These are phyloP conservation scores for Rhadinocentrus ornatus DNA, from an alignment of 2,797 vertebrate genomes.

Conservation along the genomic window DNA sequence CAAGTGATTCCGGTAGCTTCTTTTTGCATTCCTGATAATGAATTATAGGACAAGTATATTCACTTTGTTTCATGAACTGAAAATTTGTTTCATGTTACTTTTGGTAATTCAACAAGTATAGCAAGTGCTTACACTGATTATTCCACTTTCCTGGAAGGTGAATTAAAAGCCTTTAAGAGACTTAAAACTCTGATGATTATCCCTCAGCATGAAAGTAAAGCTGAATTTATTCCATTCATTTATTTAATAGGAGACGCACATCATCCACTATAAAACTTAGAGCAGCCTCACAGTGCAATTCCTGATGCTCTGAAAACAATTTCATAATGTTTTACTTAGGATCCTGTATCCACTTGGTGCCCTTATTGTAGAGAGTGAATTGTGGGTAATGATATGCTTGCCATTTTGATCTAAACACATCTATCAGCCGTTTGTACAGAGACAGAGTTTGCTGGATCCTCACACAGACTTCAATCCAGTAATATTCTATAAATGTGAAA, in stretches of 20 bases:
- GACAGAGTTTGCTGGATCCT: too few relatives aligned
- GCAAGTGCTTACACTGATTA: not conserved
- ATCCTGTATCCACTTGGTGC: not conserved
- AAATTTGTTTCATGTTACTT: too few relatives aligned
- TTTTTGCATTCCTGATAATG: too few relatives aligned
- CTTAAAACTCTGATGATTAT: not conserved
- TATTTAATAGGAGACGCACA: not conserved
- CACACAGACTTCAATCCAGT: not conserved
- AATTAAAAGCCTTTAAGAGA: not conserved
- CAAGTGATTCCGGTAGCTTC: too few relatives aligned
- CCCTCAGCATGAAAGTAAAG: not conserved
- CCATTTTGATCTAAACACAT: not conserved
- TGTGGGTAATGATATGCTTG: not conserved
- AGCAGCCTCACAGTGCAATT: not conserved
- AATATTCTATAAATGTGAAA: not conserved
- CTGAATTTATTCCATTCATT: conserved; percentile 7
- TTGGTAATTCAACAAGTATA: not conserved
- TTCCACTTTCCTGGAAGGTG: not conserved
- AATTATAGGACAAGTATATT: too few relatives aligned
- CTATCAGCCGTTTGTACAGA: not conserved
- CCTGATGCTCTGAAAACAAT: not conserved
- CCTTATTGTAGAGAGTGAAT: not conserved
- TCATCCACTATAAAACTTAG: conserved; percentile 10
- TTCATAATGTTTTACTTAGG: not conserved
- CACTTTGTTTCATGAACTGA: too few relatives aligned